Percentiles rank a stretch among this genome's conserved stretches.
Conservation (phyloP, 1,140 invertebrate species). For the Platorchestia sp. region DNA sequence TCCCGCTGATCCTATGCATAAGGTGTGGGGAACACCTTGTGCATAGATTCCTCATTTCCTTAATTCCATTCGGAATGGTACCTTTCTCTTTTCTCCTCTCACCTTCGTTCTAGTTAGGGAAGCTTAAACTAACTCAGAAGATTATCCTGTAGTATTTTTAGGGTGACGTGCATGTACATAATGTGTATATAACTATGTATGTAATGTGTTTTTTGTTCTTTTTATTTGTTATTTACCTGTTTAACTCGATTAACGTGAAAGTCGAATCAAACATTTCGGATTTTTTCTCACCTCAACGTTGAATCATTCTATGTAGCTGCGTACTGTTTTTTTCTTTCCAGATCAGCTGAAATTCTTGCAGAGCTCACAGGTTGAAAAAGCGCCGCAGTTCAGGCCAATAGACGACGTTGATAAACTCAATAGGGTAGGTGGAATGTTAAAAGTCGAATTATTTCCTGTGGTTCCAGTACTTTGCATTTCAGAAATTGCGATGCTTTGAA, state of each 20-base stretch:
- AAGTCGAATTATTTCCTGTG: neutral
- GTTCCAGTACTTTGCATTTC: neutral
- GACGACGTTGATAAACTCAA: constrained; percentile 76
- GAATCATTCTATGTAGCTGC: neutral
- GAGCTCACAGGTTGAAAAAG: constrained; percentile 71
- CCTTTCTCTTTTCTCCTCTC: too few species aligned
- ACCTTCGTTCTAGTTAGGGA: too few species aligned
- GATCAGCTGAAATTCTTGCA: constrained; percentile 85
- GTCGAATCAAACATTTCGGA: too few species aligned
- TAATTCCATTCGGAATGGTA: too few species aligned
- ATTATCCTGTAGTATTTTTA: too few species aligned
- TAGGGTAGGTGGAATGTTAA: neutral
- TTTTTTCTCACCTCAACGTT: neutral
- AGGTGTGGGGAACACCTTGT: too few species aligned
- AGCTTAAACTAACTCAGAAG: too few species aligned
- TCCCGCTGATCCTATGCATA: too few species aligned
- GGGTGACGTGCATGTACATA: too few species aligned
- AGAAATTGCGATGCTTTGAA: neutral
- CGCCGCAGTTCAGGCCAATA: constrained; percentile 70
- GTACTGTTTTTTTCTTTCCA: constrained; percentile 64
- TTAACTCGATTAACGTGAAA: too few species aligned
- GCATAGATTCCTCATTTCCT: too few species aligned
- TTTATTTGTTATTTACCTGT: neutral
- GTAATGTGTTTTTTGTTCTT: neutral
- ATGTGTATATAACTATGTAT: too few species aligned